Evolutionary conservation across 2,113 vertebrate genomes (phyloP).

Genomic region (Myrmecobius fasciatus): DNA sequence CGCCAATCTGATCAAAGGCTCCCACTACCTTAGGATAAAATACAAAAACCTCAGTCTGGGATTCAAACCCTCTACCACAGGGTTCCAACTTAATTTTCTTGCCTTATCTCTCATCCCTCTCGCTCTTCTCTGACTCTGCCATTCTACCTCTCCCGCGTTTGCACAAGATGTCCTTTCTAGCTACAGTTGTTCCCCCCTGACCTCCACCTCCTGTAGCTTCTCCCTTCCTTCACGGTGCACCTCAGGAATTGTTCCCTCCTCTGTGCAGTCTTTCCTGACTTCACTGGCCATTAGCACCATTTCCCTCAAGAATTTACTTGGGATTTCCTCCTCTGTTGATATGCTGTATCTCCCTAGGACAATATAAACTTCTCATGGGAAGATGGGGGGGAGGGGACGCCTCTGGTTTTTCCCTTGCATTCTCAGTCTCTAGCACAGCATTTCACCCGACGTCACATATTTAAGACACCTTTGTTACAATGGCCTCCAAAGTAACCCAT

Average conservation of each 20-base stretch:
- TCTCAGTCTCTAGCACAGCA: neutral
- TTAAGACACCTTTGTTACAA: neutral
- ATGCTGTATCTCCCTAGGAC: neutral
- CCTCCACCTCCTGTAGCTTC: too few relatives aligned
- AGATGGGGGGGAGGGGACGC: too few relatives aligned
- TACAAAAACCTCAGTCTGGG: neutral
- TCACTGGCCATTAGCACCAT: neutral
- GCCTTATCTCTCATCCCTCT: neutral
- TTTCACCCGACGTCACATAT: neutral
- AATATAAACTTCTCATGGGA: too few relatives aligned
- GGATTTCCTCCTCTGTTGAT: neutral
- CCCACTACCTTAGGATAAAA: neutral
- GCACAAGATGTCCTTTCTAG: too few relatives aligned
- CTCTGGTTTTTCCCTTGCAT: neutral
- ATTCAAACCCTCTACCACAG: neutral
- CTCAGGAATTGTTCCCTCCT: neutral
- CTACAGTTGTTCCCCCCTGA: neutral
- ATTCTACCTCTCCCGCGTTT: neutral
- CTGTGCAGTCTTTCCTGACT: neutral
- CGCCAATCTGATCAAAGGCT: neutral
- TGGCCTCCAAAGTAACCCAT: neutral
- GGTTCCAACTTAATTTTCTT: neutral
- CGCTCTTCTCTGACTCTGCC: neutral
- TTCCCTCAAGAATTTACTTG: neutral
- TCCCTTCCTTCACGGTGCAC: neutral